Base-by-base conservation (phyloP, 1,140 invertebrate species). In the Dreissena polymorpha region DNA sequence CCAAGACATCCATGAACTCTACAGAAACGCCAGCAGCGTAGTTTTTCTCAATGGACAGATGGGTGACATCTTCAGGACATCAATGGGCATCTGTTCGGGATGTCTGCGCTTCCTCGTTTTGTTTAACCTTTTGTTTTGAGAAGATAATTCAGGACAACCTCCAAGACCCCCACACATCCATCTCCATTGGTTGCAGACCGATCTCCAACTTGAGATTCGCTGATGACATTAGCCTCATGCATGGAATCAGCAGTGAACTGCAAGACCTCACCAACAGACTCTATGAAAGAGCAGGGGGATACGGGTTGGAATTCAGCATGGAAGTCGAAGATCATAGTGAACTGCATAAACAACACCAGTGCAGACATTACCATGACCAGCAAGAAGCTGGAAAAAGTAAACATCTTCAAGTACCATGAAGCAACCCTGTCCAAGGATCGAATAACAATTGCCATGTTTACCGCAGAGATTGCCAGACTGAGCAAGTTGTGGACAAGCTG, bases 81-180 rank as follows among this genome's bases (percentile, higher is more conserved):
- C 72, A 64, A 75, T 79, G 64, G 81, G 85, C 74, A 80, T 86
- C n/a, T 76, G 76, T 67, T 80, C 79, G 84, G 75, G 76, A 78
- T 86, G 82, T 64, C 25, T 84, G 50, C 81, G 78, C 64, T 86
- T 80, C 0, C 85, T 69, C 10, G 75, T 75, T 12, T 64, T 86
- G 63, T 86, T 86, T 68, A 86, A 74, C 53, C 27, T 86, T 51
- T 85, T 77, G 65, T n/a, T 25, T 81, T 18, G 85, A 85, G 50
- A 75, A 72, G 65, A 86, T 84, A 23, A 86, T 86, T 69, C 18
- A 74, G 21, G 74, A 73, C 25, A 71, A 69, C 23, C 64, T 86
- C 29, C 50, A 79, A 65, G 75, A 84, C 50, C 55, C 78, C 50
- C 16, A 86, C 27, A 68, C 65, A 51, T 72, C 84, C 39, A 74